Evolutionary conservation across 1,140 invertebrate genomes (phyloP).

Genomic region (Zaprionus africanus): DNA sequence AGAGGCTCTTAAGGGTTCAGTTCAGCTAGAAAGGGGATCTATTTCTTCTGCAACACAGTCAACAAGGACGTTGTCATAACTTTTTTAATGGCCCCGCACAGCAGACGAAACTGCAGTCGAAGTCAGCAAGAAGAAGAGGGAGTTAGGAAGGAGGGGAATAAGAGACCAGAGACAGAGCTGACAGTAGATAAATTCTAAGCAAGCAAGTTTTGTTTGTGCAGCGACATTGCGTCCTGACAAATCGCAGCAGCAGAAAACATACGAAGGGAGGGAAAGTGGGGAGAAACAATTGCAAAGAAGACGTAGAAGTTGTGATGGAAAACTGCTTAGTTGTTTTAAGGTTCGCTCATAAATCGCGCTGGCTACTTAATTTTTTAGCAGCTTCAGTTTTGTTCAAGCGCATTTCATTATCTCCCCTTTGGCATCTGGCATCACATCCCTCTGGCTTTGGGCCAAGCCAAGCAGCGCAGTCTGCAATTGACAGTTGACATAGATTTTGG

Average conservation of each 20-base stretch:
- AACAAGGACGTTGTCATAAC: conserved; percentile 82
- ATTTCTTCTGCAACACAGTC: conserved; percentile 42
- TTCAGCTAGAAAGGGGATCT: not conserved
- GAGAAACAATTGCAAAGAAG: conserved; percentile 12
- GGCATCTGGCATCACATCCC: not conserved
- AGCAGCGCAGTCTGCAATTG: conserved; percentile 32
- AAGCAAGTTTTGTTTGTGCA: conserved; percentile 70
- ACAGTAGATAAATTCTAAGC: conserved; percentile 82
- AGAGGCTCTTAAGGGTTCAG: not conserved
- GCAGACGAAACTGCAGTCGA: conserved; percentile 10
- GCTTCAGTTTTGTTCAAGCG: conserved; percentile 19
- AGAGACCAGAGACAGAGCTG: conserved; percentile 47
- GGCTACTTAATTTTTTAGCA: conserved; percentile 71
- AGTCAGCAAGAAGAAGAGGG: conserved; percentile 6
- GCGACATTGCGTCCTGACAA: conserved; percentile 60
- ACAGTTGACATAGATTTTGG: conserved; percentile 63
- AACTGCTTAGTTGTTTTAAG: conserved; percentile 61
- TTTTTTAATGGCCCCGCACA: conserved; percentile 70
- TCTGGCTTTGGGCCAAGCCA: conserved; percentile 27
- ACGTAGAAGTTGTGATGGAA: conserved; percentile 13
- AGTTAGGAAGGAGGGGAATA: no score
- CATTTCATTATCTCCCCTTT: conserved; percentile 17
- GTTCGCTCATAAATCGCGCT: conserved; percentile 58
- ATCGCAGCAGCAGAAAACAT: conserved; percentile 57
- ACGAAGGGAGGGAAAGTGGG: not conserved